Base-by-base conservation (phyloP, 1,140 invertebrate species). In the Melipona quadrifasciata region DNA sequence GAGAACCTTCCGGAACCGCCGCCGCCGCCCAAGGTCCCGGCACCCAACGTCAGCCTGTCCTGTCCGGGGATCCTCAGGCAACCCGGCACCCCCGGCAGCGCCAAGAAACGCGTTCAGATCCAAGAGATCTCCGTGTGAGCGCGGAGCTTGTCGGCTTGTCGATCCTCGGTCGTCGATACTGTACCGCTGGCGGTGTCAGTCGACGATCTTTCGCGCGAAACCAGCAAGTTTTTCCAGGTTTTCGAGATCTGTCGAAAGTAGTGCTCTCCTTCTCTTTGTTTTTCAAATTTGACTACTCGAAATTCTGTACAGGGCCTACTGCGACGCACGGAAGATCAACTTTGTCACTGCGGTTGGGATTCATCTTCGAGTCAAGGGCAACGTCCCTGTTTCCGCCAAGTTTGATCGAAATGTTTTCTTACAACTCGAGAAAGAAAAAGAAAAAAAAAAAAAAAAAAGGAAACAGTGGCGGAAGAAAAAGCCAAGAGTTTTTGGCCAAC, bases 51-150 rank as follows among this genome's bases (percentile, higher is more conserved):
- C 70, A 80, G 86, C 3, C 89, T 93, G 24, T 91, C 94, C 84
- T 96, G 95, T 87, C 95, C 94, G 6, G 96, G 96, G 0, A 97
- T 97, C 34, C 92, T 97, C 11, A 91, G 96, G 51, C 95, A 96
- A 86, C 95, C 96, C 1, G 95, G 95, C 4, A 96, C 96, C 5
- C 96, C 96, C 0, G 96, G 96, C 64, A 96, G 96, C 74, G 96
- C 97, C 94, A 98, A 98, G 93, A 98, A 98, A 94, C 96, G 97
- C 89, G 97, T 98, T 86, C 97, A 98, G 94, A 98, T 98, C 93
- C 97, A 98, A 94, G 97, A 98, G 93, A 98, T 98, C 95, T 98
- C 97, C 68, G 97, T 98, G 93, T 98, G 31, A 31, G 31, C 31
- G 96, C 97, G 31, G 57, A 24, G n/a, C n/a, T n/a, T n/a, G n/a